Percentiles rank a stretch among this genome's conserved stretches.
Evolutionary conservation across 1,140 invertebrate genomes (phyloP).

Genomic region (Pristionchus pacificus): DNA sequence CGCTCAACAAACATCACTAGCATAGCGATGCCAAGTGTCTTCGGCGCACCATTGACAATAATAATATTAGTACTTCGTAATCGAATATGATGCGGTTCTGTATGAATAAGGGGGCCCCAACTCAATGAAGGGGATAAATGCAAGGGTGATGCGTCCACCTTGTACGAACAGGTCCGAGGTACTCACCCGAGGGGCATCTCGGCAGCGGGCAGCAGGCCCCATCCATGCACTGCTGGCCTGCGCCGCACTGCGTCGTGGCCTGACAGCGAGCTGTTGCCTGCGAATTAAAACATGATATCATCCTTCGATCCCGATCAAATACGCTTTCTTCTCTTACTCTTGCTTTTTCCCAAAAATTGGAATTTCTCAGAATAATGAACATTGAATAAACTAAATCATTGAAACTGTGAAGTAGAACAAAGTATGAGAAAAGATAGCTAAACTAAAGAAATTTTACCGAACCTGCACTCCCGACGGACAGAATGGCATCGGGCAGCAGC

Average conservation of each 20-base stretch:
- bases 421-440: not conserved
- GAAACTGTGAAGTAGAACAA: not conserved
- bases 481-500: conserved; percentile 51
- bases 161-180: too few species aligned
- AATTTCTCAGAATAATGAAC: too few species aligned
- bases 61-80: not conserved
- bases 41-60: not conserved
- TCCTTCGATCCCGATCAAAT: not conserved
- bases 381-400: too few species aligned
- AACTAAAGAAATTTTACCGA: not conserved
- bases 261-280: conserved; percentile 11
- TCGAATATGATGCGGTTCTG: not conserved
- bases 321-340: not conserved
- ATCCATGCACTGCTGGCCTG: conserved; percentile 30
- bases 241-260: conserved; percentile 18
- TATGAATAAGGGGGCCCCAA: not conserved
- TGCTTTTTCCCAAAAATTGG: not conserved
- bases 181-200: conserved; percentile 27
- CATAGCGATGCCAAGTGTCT: not conserved
- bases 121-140: not conserved
- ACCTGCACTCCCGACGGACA: conserved; percentile 48
- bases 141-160: conserved; percentile 28
- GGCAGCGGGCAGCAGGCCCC: conserved; percentile 38
- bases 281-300: too few species aligned
- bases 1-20: not conserved